phyloP scores from a whole-genome alignment of 2,888 invertebrate genomes.

The Malacosoma neustria region DNA sequence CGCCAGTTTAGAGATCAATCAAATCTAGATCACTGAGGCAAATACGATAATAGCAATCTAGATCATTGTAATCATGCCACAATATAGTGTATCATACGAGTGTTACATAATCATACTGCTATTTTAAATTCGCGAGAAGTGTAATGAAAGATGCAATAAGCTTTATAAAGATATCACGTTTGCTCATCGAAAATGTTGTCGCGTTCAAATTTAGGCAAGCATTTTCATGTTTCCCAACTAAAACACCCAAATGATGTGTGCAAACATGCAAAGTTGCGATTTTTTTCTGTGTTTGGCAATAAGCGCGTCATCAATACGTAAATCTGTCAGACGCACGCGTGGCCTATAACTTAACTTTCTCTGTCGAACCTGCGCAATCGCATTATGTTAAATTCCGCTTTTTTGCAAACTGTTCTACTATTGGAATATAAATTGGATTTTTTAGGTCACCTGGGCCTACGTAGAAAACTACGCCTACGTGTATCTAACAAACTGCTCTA shows the following conservation, averaged over 20 bases:
- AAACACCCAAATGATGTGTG: slow-evolving; percentile 8
- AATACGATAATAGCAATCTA: background rate
- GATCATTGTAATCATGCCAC: background rate
- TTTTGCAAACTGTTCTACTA: slow-evolving; percentile 31
- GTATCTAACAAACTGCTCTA: no score
- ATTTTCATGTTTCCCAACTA: background rate
- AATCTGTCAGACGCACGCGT: slow-evolving; percentile 36
- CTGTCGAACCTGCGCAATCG: slow-evolving; percentile 39
- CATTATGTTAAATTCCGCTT: slow-evolving; percentile 48
- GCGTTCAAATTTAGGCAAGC: no score
- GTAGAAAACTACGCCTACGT: no score
- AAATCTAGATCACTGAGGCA: slow-evolving; percentile 7
- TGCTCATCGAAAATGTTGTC: no score
- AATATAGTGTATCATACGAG: background rate
- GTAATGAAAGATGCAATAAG: no score
- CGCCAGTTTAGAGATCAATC: slow-evolving; percentile 5
- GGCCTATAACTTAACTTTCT: slow-evolving; percentile 45
- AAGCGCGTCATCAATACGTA: slow-evolving; percentile 37
- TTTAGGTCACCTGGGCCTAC: no score
- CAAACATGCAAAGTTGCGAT: slow-evolving; percentile 15
- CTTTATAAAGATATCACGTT: no score
- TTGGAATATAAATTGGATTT: slow-evolving; percentile 14
- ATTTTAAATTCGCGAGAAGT: background rate
- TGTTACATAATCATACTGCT: background rate
- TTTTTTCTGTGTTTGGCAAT: slow-evolving; percentile 41